Conservation (phyloP, 2,113 vertebrate species). For the Emydocephalus ijimae region DNA sequence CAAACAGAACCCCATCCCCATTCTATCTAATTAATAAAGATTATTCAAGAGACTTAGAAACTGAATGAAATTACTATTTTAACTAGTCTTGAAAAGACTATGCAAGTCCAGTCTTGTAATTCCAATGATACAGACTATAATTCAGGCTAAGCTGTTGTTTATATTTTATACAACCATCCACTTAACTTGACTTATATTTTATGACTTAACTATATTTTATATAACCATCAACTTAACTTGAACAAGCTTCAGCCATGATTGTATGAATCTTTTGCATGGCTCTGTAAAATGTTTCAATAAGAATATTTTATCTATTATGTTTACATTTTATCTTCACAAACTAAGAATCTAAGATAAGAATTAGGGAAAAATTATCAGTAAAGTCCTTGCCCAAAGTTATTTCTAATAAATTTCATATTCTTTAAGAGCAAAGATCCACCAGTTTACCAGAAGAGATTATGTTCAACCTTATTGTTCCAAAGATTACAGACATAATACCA, state of each 20-base stretch:
- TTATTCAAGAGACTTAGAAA: background rate
- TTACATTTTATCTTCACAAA: background rate
- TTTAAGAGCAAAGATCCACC: background rate
- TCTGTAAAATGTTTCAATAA: background rate
- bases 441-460: background rate
- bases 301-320: background rate
- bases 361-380: background rate
- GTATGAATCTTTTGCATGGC: background rate
- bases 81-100: background rate
- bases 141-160: background rate
- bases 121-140: background rate
- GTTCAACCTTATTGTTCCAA: background rate
- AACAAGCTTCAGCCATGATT: background rate
- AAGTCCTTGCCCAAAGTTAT: slow-evolving; percentile 29
- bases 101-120: background rate
- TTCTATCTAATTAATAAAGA: background rate
- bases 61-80: background rate
- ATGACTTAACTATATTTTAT: background rate
- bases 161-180: background rate
- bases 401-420: background rate
- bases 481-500: background rate
- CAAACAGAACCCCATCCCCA: background rate
- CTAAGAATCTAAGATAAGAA: background rate
- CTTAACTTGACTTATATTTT: too few relatives aligned
- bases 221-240: background rate